These are phyloP conservation scores for Endomychus coccineus DNA, from an alignment of 2,888 invertebrate genomes.

Conservation along the genomic window DNA sequence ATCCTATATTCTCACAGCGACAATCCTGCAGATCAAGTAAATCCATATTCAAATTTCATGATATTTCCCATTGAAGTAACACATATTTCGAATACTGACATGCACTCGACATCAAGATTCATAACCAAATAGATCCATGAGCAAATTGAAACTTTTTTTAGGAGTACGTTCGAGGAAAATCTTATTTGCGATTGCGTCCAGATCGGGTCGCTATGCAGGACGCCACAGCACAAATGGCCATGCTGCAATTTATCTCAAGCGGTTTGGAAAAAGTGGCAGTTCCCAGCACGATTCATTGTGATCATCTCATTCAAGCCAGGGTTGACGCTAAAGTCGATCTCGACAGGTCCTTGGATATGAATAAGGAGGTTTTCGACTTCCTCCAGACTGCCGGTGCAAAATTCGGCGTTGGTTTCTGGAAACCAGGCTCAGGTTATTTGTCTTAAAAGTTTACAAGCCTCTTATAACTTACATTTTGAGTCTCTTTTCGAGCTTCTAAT, in stretches of 20 bases:
- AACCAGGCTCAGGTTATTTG: constrained; percentile 86
- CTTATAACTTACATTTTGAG: too few species aligned
- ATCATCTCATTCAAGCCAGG: constrained; percentile 94
- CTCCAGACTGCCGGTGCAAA: constrained; percentile 85
- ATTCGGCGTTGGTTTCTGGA: constrained; percentile 97
- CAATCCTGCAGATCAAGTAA: constrained; percentile 69
- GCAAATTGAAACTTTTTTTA: too few species aligned
- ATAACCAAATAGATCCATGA: too few species aligned
- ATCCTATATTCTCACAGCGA: constrained; percentile 91
- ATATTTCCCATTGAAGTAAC: too few species aligned
- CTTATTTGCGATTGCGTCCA: constrained; percentile 82
- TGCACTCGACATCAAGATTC: too few species aligned
- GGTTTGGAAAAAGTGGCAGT: constrained; percentile 87
- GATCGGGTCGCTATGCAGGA: constrained; percentile 98
- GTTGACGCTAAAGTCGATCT: constrained; percentile 78
- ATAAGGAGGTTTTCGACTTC: constrained; percentile 86
- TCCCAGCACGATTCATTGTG: constrained; percentile 94
- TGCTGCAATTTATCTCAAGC: constrained; percentile 94
- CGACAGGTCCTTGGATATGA: constrained; percentile 75
- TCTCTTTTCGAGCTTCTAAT: too few species aligned
- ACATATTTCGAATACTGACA: too few species aligned
- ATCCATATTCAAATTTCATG: constrained; percentile 16
- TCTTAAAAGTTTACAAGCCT: neutral
- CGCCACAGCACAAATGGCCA: constrained; percentile 97
- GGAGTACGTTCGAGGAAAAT: constrained; percentile 72